Conservation (phyloP, 2,797 vertebrate genomes). For the Orestias chungarensis region DNA sequence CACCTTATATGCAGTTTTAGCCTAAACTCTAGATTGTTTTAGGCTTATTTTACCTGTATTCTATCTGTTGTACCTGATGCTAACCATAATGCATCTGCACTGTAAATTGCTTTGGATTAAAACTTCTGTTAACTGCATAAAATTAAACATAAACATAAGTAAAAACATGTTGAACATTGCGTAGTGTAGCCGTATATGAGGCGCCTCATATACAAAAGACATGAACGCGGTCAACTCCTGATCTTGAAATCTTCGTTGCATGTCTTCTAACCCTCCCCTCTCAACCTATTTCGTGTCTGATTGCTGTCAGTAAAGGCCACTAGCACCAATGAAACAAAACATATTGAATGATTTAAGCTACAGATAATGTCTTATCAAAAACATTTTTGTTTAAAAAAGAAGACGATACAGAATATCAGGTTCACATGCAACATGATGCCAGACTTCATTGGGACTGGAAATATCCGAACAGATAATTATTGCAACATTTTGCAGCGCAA, state of each 20-base stretch:
- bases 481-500: not conserved
- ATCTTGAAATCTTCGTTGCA: not conserved
- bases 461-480: not conserved
- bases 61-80: too few species aligned
- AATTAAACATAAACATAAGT: too few species aligned
- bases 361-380: not conserved
- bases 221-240: not conserved
- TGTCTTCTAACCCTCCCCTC: not conserved
- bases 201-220: not conserved
- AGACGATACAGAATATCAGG: not conserved
- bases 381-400: not conserved
- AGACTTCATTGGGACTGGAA: not conserved
- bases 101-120: too few species aligned
- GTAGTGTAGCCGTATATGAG: not conserved
- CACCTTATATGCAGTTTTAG: too few species aligned
- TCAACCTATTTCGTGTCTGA: not conserved
- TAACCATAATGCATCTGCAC: too few species aligned
- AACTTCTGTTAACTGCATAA: too few species aligned
- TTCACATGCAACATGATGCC: not conserved
- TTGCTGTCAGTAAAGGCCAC: not conserved
- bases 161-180: not conserved
- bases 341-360: not conserved
- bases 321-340: not conserved
- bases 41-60: too few species aligned
- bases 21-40: too few species aligned